phyloP scores from a whole-genome alignment of 2,797 vertebrate genomes.

The Oryzias dopingdopingensis region DNA sequence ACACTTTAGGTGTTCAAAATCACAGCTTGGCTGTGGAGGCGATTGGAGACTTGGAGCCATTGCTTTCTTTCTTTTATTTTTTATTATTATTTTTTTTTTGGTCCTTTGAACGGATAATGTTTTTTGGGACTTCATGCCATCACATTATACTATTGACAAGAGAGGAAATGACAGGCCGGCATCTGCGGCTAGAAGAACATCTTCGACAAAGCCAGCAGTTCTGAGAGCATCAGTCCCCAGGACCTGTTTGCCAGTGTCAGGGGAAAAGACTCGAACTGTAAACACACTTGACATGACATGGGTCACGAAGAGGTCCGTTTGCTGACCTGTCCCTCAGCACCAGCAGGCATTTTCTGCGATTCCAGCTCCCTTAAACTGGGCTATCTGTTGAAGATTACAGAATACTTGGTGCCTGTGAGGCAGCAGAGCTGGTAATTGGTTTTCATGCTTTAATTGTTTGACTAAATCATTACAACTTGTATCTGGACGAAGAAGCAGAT shows the following conservation, averaged over 20 bases:
- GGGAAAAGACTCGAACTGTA: slow-evolving; percentile 39
- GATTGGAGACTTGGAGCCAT: slow-evolving; percentile 19
- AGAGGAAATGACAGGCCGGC: slow-evolving; percentile 48
- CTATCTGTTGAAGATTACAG: slow-evolving; percentile 32
- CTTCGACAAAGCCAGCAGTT: slow-evolving; percentile 41
- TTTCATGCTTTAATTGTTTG: slow-evolving; percentile 29
- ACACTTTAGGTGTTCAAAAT: slow-evolving; percentile 56
- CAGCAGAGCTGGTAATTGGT: slow-evolving; percentile 24
- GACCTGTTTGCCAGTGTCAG: slow-evolving; percentile 29
- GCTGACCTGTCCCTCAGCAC: slow-evolving; percentile 20
- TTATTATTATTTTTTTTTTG: too few species aligned
- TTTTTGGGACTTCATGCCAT: slow-evolving; percentile 31
- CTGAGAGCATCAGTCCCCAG: slow-evolving; percentile 38
- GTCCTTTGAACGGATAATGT: slow-evolving; percentile 11
- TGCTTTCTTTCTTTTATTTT: too few species aligned
- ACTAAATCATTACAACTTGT: background rate
- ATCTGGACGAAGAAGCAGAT: background rate
- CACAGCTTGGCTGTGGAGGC: slow-evolving; percentile 47
- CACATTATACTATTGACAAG: slow-evolving; percentile 40
- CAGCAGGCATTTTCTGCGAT: slow-evolving; percentile 7
- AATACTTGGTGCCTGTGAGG: slow-evolving; percentile 28
- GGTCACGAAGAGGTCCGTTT: slow-evolving; percentile 31
- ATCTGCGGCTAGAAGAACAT: slow-evolving; percentile 49
- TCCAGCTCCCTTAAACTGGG: background rate
- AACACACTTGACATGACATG: slow-evolving; percentile 40